phyloP scores from a whole-genome alignment of 1,140 invertebrate species.

The Heliconius nattereri region DNA sequence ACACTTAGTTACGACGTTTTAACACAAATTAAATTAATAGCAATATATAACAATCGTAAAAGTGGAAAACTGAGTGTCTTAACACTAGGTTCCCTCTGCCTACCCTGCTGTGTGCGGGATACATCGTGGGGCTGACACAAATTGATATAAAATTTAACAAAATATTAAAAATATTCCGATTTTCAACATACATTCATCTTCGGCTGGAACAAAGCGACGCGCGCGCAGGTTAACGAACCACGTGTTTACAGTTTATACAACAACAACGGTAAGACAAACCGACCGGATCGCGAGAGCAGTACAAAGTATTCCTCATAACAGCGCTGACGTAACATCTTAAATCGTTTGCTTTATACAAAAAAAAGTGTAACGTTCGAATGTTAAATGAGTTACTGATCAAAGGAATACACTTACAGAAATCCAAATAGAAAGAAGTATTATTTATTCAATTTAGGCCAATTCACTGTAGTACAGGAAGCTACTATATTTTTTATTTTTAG shows the following conservation, averaged over 20 bases:
- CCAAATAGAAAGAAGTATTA: too few relatives aligned
- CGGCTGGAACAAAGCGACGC: constrained; percentile 14
- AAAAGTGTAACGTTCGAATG: background rate
- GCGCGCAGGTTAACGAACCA: constrained; percentile 35
- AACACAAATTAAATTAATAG: too few relatives aligned
- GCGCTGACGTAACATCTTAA: constrained; percentile 7
- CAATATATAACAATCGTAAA: too few relatives aligned
- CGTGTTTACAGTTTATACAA: constrained; percentile 32
- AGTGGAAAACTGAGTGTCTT: too few relatives aligned
- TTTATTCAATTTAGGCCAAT: too few relatives aligned
- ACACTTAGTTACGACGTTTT: too few relatives aligned
- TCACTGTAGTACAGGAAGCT: too few relatives aligned
- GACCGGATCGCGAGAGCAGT: constrained; percentile 15
- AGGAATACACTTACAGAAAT: too few relatives aligned
- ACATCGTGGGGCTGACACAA: too few relatives aligned
- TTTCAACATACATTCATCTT: background rate
- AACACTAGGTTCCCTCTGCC: too few relatives aligned
- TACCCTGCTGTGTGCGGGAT: too few relatives aligned
- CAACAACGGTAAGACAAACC: constrained; percentile 28
- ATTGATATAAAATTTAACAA: background rate
- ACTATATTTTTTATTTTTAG: too few relatives aligned
- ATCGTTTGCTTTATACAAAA: background rate
- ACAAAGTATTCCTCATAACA: background rate
- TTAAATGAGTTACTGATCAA: background rate
- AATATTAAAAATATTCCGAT: background rate